A percentile compares a stretch with the other conserved stretches of the same genome.
These are phyloP conservation scores for Agonopterix heracliana DNA, from an alignment of 2,888 invertebrate species.

Conservation along the genomic window DNA sequence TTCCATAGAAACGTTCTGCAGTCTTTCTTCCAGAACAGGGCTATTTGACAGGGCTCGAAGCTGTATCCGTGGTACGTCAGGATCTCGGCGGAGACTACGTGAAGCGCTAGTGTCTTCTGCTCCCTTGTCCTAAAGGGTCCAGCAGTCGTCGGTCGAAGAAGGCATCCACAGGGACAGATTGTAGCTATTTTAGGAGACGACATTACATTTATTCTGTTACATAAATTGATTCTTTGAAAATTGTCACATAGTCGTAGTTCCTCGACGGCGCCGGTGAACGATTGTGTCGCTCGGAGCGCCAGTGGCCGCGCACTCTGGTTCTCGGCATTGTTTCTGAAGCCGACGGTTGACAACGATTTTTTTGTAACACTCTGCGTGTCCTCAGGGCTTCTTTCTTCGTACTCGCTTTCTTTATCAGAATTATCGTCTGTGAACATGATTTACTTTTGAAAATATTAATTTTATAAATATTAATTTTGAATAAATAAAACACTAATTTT, in stretches of 20 bases:
- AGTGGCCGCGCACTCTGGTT: slow-evolving; percentile 52
- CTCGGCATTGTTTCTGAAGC: slow-evolving; percentile 52
- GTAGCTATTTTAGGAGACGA: slow-evolving; percentile 42
- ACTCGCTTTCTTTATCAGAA: slow-evolving; percentile 64
- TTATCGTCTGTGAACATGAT: slow-evolving; percentile 64
- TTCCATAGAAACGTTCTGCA: slow-evolving; percentile 81
- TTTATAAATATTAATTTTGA: slow-evolving; percentile 15
- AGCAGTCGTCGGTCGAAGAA: slow-evolving; percentile 44
- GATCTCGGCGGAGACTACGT: slow-evolving; percentile 71
- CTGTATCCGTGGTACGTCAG: slow-evolving; percentile 73
- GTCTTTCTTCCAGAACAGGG: slow-evolving; percentile 82
- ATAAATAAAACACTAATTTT: slow-evolving; percentile 26
- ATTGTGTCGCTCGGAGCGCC: slow-evolving; percentile 61
- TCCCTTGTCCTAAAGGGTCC: slow-evolving; percentile 64
- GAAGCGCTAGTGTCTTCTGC: slow-evolving; percentile 54
- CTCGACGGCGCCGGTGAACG: slow-evolving; percentile 61
- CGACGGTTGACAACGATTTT: slow-evolving; percentile 62
- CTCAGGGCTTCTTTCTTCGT: slow-evolving; percentile 50
- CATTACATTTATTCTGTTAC: slow-evolving; percentile 44
- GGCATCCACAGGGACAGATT: slow-evolving; percentile 65
- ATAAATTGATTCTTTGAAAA: slow-evolving; percentile 53
- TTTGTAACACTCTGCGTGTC: slow-evolving; percentile 56
- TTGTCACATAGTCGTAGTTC: slow-evolving; percentile 54
- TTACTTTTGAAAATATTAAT: slow-evolving; percentile 21
- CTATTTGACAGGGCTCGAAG: slow-evolving; percentile 76